phyloP scores from a whole-genome alignment of 2,113 vertebrate species.

The Abramis brama region DNA sequence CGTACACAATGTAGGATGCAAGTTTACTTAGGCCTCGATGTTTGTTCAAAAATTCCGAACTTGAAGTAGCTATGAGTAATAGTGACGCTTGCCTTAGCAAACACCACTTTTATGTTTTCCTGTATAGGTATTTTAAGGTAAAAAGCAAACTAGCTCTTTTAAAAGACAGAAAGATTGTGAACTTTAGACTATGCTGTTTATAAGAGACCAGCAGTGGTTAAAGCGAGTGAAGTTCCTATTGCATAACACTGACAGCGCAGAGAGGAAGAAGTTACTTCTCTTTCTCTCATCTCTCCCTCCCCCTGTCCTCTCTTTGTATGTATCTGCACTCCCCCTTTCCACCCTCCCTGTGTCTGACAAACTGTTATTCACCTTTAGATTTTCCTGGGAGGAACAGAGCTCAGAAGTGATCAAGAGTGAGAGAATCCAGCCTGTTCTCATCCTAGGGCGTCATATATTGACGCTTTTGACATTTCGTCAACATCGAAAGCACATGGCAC shows the following conservation, averaged over 20 bases:
- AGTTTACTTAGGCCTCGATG: neutral
- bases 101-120: neutral
- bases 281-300: neutral
- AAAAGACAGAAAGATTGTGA: neutral
- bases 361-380: neutral
- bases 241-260: conserved; percentile 8
- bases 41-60: conserved; percentile 1
- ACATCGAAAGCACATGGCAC: too few relatives aligned
- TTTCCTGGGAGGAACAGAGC: neutral
- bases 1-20: neutral
- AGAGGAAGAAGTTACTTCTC: neutral
- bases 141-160: neutral
- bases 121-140: conserved; percentile 7
- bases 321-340: neutral
- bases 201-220: neutral
- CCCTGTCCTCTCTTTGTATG: neutral
- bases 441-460: too few relatives aligned
- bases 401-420: neutral
- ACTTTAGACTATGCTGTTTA: neutral
- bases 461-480: too few relatives aligned
- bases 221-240: neutral
- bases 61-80: neutral
- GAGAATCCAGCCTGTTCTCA: too few relatives aligned
- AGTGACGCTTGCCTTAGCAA: neutral
- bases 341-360: neutral